phyloP scores from a whole-genome alignment of 2,797 vertebrate genomes.

The Leuciscus waleckii region DNA sequence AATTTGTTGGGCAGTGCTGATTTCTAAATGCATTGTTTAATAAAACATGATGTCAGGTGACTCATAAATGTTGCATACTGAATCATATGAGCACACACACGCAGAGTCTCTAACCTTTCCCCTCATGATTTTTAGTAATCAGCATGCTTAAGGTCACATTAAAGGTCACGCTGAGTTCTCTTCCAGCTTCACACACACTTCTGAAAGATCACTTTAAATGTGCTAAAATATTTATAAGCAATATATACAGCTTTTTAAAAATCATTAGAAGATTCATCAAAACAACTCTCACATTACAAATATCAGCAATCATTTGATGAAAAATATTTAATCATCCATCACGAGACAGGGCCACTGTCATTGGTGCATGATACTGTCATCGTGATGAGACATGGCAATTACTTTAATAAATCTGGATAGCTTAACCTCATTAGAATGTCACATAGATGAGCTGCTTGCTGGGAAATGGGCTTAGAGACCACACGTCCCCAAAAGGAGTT shows the following conservation, averaged over 20 bases:
- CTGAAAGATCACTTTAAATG: background rate
- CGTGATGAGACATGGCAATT: constrained; percentile 25
- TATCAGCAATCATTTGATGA: constrained; percentile 6
- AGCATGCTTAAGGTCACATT: constrained; percentile 54
- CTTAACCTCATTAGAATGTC: constrained; percentile 28
- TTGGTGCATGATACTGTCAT: background rate
- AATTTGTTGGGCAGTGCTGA: background rate
- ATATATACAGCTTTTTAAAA: background rate
- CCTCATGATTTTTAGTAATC: constrained; percentile 50
- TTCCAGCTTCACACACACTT: constrained; percentile 28
- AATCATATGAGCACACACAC: constrained; percentile 6
- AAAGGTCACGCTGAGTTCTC: constrained; percentile 35
- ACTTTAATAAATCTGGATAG: constrained; percentile 34
- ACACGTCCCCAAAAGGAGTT: background rate
- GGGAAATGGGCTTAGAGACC: constrained; percentile 12
- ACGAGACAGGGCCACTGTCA: background rate
- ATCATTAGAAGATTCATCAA: background rate
- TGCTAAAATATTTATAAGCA: background rate
- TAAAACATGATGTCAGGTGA: constrained; percentile 52
- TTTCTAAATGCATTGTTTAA: constrained; percentile 27
- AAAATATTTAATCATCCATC: constrained; percentile 22
- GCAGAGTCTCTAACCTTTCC: constrained; percentile 44
- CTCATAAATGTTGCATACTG: constrained; percentile 42
- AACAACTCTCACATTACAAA: background rate
- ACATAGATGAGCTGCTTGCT: background rate